phyloP scores from a whole-genome alignment of 2,888 invertebrate genomes.

The Homarus gammarus region DNA sequence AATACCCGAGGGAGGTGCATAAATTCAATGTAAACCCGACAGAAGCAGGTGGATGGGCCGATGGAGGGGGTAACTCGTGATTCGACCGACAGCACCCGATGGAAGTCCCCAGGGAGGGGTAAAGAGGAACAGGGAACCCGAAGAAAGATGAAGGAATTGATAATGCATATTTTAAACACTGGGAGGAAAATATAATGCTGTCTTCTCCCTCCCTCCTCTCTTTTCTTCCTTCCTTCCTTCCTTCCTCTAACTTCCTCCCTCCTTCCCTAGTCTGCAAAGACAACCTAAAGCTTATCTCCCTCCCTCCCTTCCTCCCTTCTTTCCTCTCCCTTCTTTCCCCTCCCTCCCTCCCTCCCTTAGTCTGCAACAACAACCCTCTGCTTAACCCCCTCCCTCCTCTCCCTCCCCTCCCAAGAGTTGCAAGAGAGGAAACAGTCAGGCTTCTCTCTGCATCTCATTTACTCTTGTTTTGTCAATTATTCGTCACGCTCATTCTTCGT shows the following conservation, averaged over 20 bases:
- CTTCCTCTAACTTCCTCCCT: neutral
- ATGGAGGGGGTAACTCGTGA: too few species aligned
- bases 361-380: too few species aligned
- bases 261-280: neutral
- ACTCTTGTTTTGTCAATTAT: constrained; percentile 41
- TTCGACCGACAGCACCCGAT: neutral
- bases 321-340: neutral
- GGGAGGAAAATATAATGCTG: neutral
- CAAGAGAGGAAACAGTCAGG: neutral
- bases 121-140: neutral
- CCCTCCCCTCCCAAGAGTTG: neutral
- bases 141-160: neutral
- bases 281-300: too few species aligned
- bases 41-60: too few species aligned
- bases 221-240: too few species aligned
- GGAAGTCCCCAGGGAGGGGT: neutral
- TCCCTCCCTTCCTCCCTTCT: neutral
- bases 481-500: constrained; percentile 18
- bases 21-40: too few species aligned
- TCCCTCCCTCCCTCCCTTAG: neutral
- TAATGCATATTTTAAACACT: neutral
- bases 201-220: neutral
- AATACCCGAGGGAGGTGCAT: too few species aligned
- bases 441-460: constrained; percentile 24
- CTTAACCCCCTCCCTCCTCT: neutral